A percentile compares a stretch with the other conserved stretches of the same genome.
These are phyloP conservation scores for Euphydryas editha DNA, from an alignment of 2,888 invertebrate genomes.

Conservation along the genomic window DNA sequence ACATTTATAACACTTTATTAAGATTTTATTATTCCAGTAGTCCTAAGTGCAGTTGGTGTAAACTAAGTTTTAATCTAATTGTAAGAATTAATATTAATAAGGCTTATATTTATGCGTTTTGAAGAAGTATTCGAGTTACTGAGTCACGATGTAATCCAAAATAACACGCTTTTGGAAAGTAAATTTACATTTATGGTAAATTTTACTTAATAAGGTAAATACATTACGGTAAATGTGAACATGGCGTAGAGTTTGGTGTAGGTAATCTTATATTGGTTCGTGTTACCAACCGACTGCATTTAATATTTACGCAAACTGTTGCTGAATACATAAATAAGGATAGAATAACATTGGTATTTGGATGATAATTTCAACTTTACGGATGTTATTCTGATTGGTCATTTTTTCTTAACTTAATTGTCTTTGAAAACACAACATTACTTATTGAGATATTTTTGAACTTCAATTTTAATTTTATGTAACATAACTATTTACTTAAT, in stretches of 20 bases:
- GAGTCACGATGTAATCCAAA: slow-evolving; percentile 18
- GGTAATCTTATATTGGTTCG: slow-evolving; percentile 6
- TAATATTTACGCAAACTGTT: background rate
- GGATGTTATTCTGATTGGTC: background rate
- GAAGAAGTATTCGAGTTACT: slow-evolving; percentile 5
- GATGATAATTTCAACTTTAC: background rate
- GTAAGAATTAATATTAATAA: background rate
- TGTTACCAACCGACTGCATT: background rate
- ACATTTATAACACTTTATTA: background rate
- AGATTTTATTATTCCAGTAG: background rate
- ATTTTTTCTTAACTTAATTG: background rate
- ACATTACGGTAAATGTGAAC: slow-evolving; percentile 13
- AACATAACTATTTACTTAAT: slow-evolving; percentile 13
- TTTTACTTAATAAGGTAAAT: slow-evolving; percentile 10
- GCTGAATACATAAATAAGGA: slow-evolving; percentile 4
- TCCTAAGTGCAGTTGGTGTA: background rate
- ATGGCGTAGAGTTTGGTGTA: background rate
- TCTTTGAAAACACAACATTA: slow-evolving; percentile 1
- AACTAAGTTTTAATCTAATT: slow-evolving; percentile 1
- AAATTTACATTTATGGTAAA: slow-evolving; percentile 22
- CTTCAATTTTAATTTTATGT: background rate
- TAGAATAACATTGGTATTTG: background rate
- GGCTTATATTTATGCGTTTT: background rate
- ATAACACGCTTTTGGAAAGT: slow-evolving; percentile 20
- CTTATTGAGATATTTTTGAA: background rate